phyloP scores from a whole-genome alignment of 2,888 invertebrate species.

The Tachina lurida region DNA sequence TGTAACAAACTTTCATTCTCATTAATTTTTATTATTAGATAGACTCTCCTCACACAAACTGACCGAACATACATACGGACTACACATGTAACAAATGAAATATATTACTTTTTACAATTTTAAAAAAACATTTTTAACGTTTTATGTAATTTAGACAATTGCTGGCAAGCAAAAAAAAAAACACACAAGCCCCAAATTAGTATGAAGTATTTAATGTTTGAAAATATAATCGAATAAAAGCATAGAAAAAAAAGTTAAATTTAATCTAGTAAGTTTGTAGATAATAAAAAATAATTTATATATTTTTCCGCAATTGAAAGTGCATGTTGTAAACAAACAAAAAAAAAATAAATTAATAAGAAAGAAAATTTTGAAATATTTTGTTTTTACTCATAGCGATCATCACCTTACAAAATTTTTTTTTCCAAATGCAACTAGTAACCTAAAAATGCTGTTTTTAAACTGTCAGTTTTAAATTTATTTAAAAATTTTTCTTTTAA shows the following conservation, averaged over 20 bases:
- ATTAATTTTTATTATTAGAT: conserved; percentile 40
- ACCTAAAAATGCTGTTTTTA: conserved; percentile 19
- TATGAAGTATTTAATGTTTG: conserved; percentile 26
- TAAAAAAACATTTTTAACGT: conserved; percentile 30
- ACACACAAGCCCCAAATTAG: neutral
- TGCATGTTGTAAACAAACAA: conserved; percentile 37
- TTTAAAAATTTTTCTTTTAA: neutral
- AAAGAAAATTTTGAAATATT: conserved; percentile 40
- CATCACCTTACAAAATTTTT: conserved; percentile 47
- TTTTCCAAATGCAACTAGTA: conserved; percentile 24
- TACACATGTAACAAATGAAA: conserved; percentile 29
- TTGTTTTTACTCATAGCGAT: conserved; percentile 36
- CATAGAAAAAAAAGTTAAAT: conserved; percentile 27
- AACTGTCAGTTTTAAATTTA: conserved; percentile 19
- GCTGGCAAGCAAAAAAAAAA: conserved; percentile 9
- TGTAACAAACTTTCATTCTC: conserved; percentile 52
- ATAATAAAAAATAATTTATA: conserved; percentile 28
- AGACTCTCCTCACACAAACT: conserved; percentile 39
- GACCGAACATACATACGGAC: neutral
- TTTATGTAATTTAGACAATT: conserved; percentile 63
- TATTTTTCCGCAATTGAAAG: conserved; percentile 65
- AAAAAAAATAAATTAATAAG: conserved; percentile 21
- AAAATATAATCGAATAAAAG: conserved; percentile 45
- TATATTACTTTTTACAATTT: conserved; percentile 18
- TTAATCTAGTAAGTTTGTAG: conserved; percentile 24